phyloP scores from a whole-genome alignment of 35 echinoderm and acorn worm species.

The Ophiothrix spiculata region DNA sequence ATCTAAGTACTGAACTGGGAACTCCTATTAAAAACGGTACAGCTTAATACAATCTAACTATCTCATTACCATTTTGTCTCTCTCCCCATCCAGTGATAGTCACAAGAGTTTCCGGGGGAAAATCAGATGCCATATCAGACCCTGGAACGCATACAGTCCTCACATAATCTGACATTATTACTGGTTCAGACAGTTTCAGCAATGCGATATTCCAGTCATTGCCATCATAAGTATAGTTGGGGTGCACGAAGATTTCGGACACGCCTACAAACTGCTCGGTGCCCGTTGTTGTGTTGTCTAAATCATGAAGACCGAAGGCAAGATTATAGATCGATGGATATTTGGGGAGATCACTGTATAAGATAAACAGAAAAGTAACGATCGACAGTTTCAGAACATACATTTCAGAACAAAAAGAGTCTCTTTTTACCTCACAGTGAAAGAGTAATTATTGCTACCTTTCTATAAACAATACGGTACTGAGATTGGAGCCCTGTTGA shows the following conservation, averaged over 20 bases:
- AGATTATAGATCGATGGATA: neutral
- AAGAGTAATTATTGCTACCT: no score
- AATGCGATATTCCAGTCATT: constrained; percentile 43
- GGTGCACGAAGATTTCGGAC: constrained; percentile 35
- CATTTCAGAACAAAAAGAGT: no score
- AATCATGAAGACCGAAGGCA: constrained; percentile 13
- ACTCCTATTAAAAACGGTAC: no score
- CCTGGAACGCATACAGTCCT: constrained; percentile 31
- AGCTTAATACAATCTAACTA: no score
- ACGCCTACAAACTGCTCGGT: constrained; percentile 13
- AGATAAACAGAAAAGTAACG: constrained; percentile 49
- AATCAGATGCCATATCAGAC: neutral
- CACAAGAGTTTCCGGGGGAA: neutral
- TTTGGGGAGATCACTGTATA: constrained; percentile 3
- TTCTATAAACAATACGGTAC: no score
- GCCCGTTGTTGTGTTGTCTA: neutral
- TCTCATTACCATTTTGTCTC: neutral
- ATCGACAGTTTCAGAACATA: neutral
- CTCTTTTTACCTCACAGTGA: no score
- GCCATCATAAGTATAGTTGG: constrained; percentile 12
- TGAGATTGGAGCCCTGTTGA: no score
- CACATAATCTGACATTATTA: constrained; percentile 28
- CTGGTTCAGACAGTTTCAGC: constrained; percentile 6
- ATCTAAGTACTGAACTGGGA: no score
- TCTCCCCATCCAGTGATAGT: constrained; percentile 53